Evolutionary conservation across 1,140 invertebrate species (phyloP).

Genomic region (Drosophila miranda): DNA sequence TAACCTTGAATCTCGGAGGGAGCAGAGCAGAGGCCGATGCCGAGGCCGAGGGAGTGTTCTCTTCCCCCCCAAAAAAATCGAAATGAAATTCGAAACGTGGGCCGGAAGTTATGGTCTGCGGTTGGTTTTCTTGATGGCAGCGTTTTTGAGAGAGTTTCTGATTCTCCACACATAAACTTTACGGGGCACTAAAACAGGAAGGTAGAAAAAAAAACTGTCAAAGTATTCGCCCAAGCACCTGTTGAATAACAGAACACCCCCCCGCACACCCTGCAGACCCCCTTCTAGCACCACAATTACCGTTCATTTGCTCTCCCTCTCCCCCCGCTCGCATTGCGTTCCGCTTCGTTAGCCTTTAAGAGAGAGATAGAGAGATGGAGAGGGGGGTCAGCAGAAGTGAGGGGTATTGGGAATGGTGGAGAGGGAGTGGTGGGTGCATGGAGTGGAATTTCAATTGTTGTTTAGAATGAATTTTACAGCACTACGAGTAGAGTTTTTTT

Average conservation of each 20-base stretch:
- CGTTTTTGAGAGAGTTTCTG: not conserved
- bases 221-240: conserved; percentile 36
- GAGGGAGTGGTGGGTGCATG: conserved; percentile 15
- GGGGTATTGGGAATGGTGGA: conserved; percentile 6
- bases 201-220: conserved; percentile 4
- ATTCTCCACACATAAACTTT: not conserved
- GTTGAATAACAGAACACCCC: conserved; percentile 43
- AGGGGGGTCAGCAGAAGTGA: conserved; percentile 10
- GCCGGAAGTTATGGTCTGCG: conserved; percentile 36
- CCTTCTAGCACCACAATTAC: conserved; percentile 29
- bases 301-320: conserved; percentile 8
- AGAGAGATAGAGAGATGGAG: not conserved
- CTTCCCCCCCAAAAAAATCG: conserved; percentile 3
- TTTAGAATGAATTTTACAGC: conserved; percentile 21
- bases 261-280: not conserved
- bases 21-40: not conserved
- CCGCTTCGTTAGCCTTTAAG: conserved; percentile 52
- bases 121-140: conserved; percentile 1
- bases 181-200: conserved; percentile 1
- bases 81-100: conserved; percentile 22
- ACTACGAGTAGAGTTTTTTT: conserved; percentile 4
- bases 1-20: conserved; percentile 39
- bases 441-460: conserved; percentile 27
- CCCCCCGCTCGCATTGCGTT: conserved; percentile 40
- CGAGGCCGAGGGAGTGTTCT: conserved; percentile 13